Conservation (phyloP, 1,140 invertebrate species). For the Listronotus bonariensis region DNA sequence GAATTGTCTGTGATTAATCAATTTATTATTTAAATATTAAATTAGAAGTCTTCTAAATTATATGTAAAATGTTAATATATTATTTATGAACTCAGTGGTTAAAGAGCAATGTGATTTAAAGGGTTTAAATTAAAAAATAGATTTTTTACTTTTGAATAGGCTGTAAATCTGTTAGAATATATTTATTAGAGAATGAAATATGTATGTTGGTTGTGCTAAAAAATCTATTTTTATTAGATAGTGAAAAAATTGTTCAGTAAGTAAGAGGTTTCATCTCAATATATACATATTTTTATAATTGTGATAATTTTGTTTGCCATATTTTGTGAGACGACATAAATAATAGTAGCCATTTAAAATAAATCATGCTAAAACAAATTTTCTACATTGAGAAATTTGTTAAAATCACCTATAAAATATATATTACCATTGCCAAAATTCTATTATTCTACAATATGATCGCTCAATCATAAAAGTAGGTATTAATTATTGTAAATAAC, state of each 20-base stretch:
- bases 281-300: constrained; percentile 8
- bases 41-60: constrained; percentile 13
- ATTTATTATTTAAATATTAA: constrained; percentile 17
- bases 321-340: constrained; percentile 9
- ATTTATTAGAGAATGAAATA: constrained; percentile 4
- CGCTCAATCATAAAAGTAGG: too few species aligned
- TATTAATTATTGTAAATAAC: too few species aligned
- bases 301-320: constrained; percentile 19
- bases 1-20: constrained; percentile 19
- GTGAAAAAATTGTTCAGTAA: background rate
- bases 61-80: constrained; percentile 14
- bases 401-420: too few species aligned
- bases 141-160: background rate
- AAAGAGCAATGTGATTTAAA: constrained; percentile 8
- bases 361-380: background rate
- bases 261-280: constrained; percentile 13
- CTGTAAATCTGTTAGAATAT: constrained; percentile 7
- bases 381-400: too few species aligned
- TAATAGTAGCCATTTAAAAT: background rate
- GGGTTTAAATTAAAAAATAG: constrained; percentile 6
- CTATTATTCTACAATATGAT: too few species aligned
- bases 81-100: constrained; percentile 12
- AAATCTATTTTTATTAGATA: constrained; percentile 10
- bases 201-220: constrained; percentile 9
- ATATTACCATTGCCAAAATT: too few species aligned